Evolutionary conservation across 92 coral and sea anemone genomes (phyloP).

Genomic region (Blastomussa wellsi): DNA sequence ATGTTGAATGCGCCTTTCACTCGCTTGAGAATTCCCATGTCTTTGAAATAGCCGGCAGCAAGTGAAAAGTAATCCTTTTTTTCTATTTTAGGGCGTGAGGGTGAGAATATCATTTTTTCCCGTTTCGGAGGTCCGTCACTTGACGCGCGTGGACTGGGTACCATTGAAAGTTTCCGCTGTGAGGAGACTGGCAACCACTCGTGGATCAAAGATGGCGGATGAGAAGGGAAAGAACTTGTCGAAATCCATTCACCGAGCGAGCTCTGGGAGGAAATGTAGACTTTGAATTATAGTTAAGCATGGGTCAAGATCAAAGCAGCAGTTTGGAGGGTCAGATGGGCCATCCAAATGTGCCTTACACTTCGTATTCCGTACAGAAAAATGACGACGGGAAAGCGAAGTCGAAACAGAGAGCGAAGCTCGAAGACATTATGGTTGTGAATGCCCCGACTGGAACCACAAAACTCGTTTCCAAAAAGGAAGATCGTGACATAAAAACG

Average conservation of each 20-base stretch:
- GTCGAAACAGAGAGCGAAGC: constrained; percentile 65
- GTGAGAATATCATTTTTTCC: no score
- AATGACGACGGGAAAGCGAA: constrained; percentile 21
- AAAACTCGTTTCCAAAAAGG: constrained; percentile 37
- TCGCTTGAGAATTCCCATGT: no score
- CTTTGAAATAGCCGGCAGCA: no score
- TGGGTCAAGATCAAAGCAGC: constrained; percentile 97
- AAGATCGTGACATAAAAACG: constrained; percentile 74
- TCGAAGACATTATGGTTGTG: constrained; percentile 86
- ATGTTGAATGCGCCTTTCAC: no score
- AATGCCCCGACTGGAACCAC: constrained; percentile 66
- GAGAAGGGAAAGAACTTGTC: background rate
- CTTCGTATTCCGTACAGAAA: constrained; percentile 68
- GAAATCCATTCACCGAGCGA: background rate
- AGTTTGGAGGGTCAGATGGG: constrained; percentile 42
- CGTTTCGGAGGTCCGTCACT: no score
- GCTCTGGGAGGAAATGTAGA: background rate
- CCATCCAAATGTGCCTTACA: constrained; percentile 55
- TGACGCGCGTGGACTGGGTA: no score
- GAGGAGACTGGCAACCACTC: constrained; percentile 1
- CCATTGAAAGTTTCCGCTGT: background rate
- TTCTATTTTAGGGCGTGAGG: no score
- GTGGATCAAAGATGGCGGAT: constrained; percentile 59
- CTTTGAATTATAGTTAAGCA: constrained; percentile 7
- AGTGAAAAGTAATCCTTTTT: no score